phyloP scores from a whole-genome alignment of 2,888 invertebrate species.

The Achlya flavicornis region DNA sequence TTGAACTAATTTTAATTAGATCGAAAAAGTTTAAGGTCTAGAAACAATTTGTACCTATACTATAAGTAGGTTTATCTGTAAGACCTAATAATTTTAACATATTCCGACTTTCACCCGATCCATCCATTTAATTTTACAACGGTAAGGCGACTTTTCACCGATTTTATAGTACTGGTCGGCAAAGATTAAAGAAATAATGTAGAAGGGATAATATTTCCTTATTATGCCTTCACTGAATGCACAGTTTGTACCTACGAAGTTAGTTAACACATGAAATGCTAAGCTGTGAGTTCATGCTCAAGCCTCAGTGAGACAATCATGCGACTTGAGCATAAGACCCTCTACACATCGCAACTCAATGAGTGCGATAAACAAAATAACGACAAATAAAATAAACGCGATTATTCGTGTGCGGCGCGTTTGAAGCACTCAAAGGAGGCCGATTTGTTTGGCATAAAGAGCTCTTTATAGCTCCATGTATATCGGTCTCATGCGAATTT shows the following conservation, averaged over 20 bases:
- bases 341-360: slow-evolving; percentile 50
- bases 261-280: too few relatives aligned
- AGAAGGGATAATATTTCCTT: slow-evolving; percentile 17
- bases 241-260: too few relatives aligned
- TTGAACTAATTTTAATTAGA: too few relatives aligned
- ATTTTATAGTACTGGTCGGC: slow-evolving; percentile 35
- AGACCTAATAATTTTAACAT: background rate
- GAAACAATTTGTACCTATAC: background rate
- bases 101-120: background rate
- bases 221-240: too few relatives aligned
- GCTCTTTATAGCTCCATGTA: slow-evolving; percentile 67
- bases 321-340: slow-evolving; percentile 26
- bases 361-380: slow-evolving; percentile 55
- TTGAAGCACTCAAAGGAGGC: slow-evolving; percentile 76
- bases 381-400: slow-evolving; percentile 71
- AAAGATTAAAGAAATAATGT: slow-evolving; percentile 32
- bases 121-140: background rate
- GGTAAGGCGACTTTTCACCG: slow-evolving; percentile 31
- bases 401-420: slow-evolving; percentile 65
- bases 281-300: background rate
- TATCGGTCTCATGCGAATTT: slow-evolving; percentile 74
- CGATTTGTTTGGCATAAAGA: slow-evolving; percentile 83
- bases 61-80: too few relatives aligned
- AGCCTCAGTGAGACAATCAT: slow-evolving; percentile 30
- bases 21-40: too few relatives aligned